These are phyloP conservation scores for Arvicanthis niloticus DNA, from an alignment of 2,113 vertebrate genomes.

Conservation along the genomic window DNA sequence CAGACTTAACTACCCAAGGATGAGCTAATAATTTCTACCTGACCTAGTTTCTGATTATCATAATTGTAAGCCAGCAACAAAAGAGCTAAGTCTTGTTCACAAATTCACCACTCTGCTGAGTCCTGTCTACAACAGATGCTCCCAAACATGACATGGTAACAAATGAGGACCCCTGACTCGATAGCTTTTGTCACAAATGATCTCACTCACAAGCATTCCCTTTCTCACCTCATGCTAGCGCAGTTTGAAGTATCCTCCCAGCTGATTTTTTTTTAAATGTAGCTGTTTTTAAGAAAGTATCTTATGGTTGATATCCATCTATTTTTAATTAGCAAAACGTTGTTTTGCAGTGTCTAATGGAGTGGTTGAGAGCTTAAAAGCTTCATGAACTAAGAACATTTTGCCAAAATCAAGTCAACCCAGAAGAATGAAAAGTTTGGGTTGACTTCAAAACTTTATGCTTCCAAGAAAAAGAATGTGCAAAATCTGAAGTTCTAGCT, in stretches of 20 bases:
- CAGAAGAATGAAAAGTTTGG: slow-evolving; percentile 60
- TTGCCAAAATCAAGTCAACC: slow-evolving; percentile 68
- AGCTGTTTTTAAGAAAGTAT: slow-evolving; percentile 35
- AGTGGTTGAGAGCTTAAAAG: slow-evolving; percentile 43
- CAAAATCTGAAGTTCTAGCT: slow-evolving; percentile 33
- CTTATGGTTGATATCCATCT: slow-evolving; percentile 50
- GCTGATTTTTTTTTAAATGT: slow-evolving; percentile 34
- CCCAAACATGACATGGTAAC: background rate
- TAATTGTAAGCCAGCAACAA: background rate
- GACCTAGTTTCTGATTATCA: background rate
- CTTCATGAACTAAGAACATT: slow-evolving; percentile 37
- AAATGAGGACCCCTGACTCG: background rate
- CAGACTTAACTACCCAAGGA: slow-evolving; percentile 19
- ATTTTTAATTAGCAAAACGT: slow-evolving; percentile 53
- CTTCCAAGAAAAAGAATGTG: slow-evolving; percentile 43
- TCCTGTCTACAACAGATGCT: background rate
- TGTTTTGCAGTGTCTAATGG: slow-evolving; percentile 33
- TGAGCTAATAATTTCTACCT: background rate
- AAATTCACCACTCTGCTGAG: background rate
- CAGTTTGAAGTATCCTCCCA: background rate
- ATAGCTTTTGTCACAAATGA: background rate
- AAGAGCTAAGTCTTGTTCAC: background rate
- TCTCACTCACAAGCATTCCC: background rate
- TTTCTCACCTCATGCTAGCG: background rate
- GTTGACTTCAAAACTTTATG: slow-evolving; percentile 59